Base-by-base conservation (phyloP, 2,797 vertebrate genomes). In the Sebastes flavidus region DNA sequence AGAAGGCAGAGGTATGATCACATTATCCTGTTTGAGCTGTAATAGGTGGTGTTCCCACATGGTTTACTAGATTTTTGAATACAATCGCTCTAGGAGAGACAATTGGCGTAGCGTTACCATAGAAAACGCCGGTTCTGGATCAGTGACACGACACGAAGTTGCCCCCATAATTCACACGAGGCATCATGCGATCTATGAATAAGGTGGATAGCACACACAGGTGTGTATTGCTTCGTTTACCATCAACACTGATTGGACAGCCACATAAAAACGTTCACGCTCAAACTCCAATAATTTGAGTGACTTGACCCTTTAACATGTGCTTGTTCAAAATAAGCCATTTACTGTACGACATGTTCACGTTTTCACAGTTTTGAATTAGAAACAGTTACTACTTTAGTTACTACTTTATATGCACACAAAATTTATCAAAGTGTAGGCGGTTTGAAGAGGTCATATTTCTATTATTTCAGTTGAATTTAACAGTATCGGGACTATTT, bases 401-500 rank as follows among this genome's bases (percentile, higher is more conserved):
- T n/a, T n/a, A n/a, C n/a, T 49, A 22, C 46, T 60, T 74, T 55
- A 54, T 4, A 61, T 30, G 34, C 65, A 56, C 46, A 24, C 59
- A 68, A 29, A 38, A 56, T 62, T 55, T 3, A 77, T 59, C 52
- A 7, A 36, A 5, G 71, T 63, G 83, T 55, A 34, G 73, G 80
- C 20, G 36, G 30, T 6, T 11, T 22, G 32, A 73, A 16, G 32
- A 4, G 32, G 16, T 75, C 67, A 52, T 6, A 58, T 75, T 77
- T 18, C 54, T 52, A 68, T 58, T 24, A 65, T 66, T 60, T 78
- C 13, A 2, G 52, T 65, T 24, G 30, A 29, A 84, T 78, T 80
- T 56, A 82, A 71, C 83, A 55, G 81, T 2, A 74, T 30, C 13
- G n/a, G n/a, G 38, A 60, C 22, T 29, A 4, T 73, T 84, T 79